Evolutionary conservation across 2,797 vertebrate species (phyloP).

Genomic region (Staurois parvus): DNA sequence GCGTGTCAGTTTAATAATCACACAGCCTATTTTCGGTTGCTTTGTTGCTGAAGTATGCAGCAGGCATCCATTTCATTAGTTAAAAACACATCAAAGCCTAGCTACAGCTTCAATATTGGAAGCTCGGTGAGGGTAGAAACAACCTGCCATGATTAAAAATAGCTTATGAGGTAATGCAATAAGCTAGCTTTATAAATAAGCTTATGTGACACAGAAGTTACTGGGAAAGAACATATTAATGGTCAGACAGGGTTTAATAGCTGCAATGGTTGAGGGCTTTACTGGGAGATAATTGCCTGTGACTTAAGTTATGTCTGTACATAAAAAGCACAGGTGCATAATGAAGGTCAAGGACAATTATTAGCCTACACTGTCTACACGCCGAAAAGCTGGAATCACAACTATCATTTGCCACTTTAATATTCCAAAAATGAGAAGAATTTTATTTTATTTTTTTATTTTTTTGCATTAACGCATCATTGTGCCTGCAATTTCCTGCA

Average conservation of each 20-base stretch:
- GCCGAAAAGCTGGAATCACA: conserved; percentile 30
- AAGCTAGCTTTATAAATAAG: conserved; percentile 57
- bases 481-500: neutral
- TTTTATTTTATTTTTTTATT: neutral
- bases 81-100: conserved; percentile 31
- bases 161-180: conserved; percentile 57
- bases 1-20: neutral
- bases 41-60: conserved; percentile 27
- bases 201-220: conserved; percentile 59
- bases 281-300: conserved; percentile 62
- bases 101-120: conserved; percentile 37
- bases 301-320: conserved; percentile 62
- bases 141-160: conserved; percentile 58
- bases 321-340: conserved; percentile 63
- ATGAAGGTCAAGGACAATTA: conserved; percentile 63
- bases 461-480: neutral
- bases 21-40: conserved; percentile 18
- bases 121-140: conserved; percentile 31
- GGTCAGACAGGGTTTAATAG: conserved; percentile 59
- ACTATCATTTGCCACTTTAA: conserved; percentile 45
- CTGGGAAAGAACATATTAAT: conserved; percentile 63
- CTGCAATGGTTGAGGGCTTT: conserved; percentile 60
- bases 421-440: conserved; percentile 13
- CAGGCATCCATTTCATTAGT: conserved; percentile 45
- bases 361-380: conserved; percentile 35